Evolutionary conservation across 2,797 vertebrate species (phyloP).

Genomic region (Platalea minor): DNA sequence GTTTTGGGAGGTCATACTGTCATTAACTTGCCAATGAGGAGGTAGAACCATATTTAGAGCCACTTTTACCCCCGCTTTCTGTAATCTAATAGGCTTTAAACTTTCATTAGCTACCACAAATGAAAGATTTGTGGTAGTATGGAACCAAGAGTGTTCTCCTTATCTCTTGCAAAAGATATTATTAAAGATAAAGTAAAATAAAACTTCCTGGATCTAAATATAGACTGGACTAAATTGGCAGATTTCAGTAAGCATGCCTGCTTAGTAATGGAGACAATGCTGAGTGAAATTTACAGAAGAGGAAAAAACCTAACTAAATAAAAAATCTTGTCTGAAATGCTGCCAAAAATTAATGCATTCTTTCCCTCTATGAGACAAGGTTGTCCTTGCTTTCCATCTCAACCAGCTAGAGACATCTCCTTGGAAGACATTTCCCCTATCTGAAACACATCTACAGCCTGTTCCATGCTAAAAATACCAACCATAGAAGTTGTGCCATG

Average conservation of each 20-base stretch:
- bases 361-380: not conserved
- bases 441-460: not conserved
- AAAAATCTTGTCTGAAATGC: conserved; percentile 38
- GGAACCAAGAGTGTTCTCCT: not conserved
- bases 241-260: conserved; percentile 35
- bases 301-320: conserved; percentile 11
- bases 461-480: not conserved
- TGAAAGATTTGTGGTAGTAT: conserved; percentile 34
- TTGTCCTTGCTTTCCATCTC: not conserved
- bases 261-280: conserved; percentile 45
- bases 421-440: not conserved
- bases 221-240: conserved; percentile 24
- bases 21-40: not conserved
- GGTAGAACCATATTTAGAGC: not conserved
- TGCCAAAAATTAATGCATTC: conserved; percentile 43
- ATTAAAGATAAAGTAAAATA: conserved; percentile 27
- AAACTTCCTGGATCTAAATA: conserved; percentile 46
- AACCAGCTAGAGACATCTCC: not conserved
- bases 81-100: conserved; percentile 17
- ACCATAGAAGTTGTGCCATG: not conserved
- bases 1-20: not conserved
- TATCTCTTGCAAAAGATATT: conserved; percentile 25
- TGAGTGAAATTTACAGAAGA: conserved; percentile 35
- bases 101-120: conserved; percentile 51
- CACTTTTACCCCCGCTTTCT: not conserved